phyloP scores from a whole-genome alignment of 2,888 invertebrate species.

The Ormyrus nitidulus region DNA sequence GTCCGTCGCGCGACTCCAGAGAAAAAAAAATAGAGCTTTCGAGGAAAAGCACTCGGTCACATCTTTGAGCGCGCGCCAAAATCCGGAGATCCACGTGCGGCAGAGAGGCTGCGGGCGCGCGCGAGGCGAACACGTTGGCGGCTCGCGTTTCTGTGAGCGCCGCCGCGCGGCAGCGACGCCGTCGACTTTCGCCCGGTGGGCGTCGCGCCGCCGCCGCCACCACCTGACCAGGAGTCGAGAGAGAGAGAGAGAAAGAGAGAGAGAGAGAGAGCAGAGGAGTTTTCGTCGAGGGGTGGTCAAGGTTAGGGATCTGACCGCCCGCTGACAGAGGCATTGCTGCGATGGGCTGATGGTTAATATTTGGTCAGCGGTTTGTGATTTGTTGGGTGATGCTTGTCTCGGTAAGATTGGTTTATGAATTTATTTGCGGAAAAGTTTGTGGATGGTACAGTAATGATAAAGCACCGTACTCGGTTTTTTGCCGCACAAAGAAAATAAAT shows the following conservation, averaged over 20 bases:
- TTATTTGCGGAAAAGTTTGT: too few species aligned
- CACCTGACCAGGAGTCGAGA: background rate
- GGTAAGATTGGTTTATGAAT: too few species aligned
- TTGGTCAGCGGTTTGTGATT: too few species aligned
- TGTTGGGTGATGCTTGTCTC: too few species aligned
- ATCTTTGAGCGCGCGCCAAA: too few species aligned
- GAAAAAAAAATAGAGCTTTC: background rate
- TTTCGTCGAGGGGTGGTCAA: background rate
- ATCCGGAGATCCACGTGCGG: slow-evolving; percentile 1
- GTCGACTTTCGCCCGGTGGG: slow-evolving; percentile 51
- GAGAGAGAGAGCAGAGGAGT: background rate
- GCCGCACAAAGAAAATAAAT: too few species aligned
- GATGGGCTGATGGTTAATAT: too few species aligned
- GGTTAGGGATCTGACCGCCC: background rate
- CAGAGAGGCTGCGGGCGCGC: slow-evolving; percentile 42
- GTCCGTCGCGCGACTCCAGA: background rate
- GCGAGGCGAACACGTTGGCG: slow-evolving; percentile 69
- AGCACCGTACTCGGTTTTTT: too few species aligned
- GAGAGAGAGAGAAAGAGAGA: too few species aligned
- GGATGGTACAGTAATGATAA: too few species aligned
- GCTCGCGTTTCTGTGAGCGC: slow-evolving; percentile 70
- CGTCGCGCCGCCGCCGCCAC: slow-evolving; percentile 46
- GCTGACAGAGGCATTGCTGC: too few species aligned
- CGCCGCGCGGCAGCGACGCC: slow-evolving; percentile 60
- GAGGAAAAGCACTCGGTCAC: too few species aligned